Base-by-base conservation (phyloP, 2,888 invertebrate species). In the Aethes cnicana region DNA sequence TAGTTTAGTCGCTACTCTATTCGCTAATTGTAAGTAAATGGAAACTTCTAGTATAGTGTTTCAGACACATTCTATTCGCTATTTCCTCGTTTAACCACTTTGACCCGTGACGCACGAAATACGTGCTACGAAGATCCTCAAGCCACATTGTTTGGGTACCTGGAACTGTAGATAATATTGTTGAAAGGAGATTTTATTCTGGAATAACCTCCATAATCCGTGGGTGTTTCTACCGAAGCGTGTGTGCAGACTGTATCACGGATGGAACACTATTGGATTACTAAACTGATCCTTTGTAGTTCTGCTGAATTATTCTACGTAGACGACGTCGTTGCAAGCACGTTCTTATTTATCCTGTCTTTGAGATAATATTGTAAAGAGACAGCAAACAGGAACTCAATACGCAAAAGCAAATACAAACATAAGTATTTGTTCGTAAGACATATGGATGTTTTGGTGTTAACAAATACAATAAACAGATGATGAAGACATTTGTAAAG, bases 191-290 rank as follows among this genome's bases (percentile, higher is more conserved):
- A 35, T 36, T 28, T 46, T 18, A 37, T 47, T 43, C 21, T 14
- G 42, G 6, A 43, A 43, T 30, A 43, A 32, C 25, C 42, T 20
- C 30, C 25, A 14, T 43, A 43, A 43, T 30, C 42, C 42, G 9
- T 28, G 17, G 41, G 20, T 21, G 16, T 12, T n/a, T 20, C 14
- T 43, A 14, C 7, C 42, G 18, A 32, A 43, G 21, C 21, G 12
- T 28, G 17, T 39, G 39, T 6, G 20, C n/a, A 14, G 28, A 18
- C 17, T n/a, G 32, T 43, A 20, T 14, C 9, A 21, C 6, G 12
- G n/a, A n/a, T n/a, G n/a, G n/a, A 18, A 32, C 14, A 30, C 42
- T 42, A 43, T 43, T 30, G 20, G 30, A 14, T 21, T 30, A 11
- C 16, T 32, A n/a, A n/a, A n/a, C n/a, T n/a, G 20, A 12, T 20